These are phyloP conservation scores for Thysanoteuthis rhombus DNA, from an alignment of 2,888 invertebrate species.

Conservation along the genomic window DNA sequence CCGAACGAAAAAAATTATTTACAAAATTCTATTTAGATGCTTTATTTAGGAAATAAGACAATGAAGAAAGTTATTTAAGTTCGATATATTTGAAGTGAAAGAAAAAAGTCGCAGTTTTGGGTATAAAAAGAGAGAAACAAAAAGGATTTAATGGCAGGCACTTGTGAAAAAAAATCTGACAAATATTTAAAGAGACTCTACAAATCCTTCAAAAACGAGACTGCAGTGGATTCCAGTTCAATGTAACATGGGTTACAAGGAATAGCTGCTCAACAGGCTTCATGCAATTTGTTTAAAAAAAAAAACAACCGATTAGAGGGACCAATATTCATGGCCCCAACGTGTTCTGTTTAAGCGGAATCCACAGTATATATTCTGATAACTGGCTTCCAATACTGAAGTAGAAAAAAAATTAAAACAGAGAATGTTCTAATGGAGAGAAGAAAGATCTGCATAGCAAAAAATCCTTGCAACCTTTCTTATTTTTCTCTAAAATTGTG, in stretches of 20 bases:
- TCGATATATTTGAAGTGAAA: neutral
- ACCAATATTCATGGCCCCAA: too few species aligned
- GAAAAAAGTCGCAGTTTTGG: neutral
- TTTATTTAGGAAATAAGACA: neutral
- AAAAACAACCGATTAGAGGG: too few species aligned
- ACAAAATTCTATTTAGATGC: too few species aligned
- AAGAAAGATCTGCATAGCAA: neutral
- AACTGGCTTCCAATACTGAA: neutral
- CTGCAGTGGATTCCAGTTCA: too few species aligned
- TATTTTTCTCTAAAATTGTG: neutral
- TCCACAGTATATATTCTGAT: neutral
- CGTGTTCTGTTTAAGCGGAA: too few species aligned
- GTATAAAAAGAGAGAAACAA: neutral
- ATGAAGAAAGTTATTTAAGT: neutral
- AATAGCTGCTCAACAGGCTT: too few species aligned
- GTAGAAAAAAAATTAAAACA: neutral
- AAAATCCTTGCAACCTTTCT: neutral
- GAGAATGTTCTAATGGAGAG: neutral
- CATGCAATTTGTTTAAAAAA: too few species aligned
- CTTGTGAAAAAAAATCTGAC: neutral
- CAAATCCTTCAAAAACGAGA: neutral
- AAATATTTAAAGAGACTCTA: neutral
- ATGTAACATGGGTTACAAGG: too few species aligned
- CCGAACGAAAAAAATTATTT: neutral
- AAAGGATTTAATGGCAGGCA: neutral